These are phyloP conservation scores for Aricia artaxerxes DNA, from an alignment of 2,888 invertebrate genomes.

Conservation along the genomic window DNA sequence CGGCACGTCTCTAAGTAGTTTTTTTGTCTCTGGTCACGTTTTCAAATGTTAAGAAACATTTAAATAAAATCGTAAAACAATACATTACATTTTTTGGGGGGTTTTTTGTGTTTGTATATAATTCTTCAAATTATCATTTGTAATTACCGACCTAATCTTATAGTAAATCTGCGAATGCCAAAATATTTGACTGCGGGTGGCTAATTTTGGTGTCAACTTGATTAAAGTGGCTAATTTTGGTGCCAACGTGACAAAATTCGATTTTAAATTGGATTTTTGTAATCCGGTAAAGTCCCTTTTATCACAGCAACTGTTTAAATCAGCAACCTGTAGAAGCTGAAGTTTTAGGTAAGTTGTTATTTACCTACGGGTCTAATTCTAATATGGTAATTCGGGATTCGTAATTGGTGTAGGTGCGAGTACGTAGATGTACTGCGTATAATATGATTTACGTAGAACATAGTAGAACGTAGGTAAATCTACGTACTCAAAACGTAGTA, in stretches of 20 bases:
- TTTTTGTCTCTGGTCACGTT: not conserved
- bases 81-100: not conserved
- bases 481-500: too few relatives aligned
- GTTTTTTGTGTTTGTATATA: not conserved
- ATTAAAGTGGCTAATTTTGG: not conserved
- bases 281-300: not conserved
- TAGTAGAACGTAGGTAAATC: too few relatives aligned
- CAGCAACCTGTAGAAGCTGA: too few relatives aligned
- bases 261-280: not conserved
- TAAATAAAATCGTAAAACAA: conserved; percentile 1
- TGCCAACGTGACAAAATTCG: not conserved
- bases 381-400: too few relatives aligned
- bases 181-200: not conserved
- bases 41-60: not conserved
- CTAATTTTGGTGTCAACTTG: not conserved
- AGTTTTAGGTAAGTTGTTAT: too few relatives aligned
- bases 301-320: too few relatives aligned
- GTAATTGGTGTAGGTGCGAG: too few relatives aligned
- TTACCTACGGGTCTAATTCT: too few relatives aligned
- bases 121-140: not conserved
- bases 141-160: not conserved
- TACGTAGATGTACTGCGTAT: too few relatives aligned
- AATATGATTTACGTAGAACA: too few relatives aligned
- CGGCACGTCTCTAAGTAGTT: not conserved
- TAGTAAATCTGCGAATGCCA: not conserved